Evolutionary conservation across 2,797 vertebrate genomes (phyloP).

Genomic region (Lateolabrax maculatus): DNA sequence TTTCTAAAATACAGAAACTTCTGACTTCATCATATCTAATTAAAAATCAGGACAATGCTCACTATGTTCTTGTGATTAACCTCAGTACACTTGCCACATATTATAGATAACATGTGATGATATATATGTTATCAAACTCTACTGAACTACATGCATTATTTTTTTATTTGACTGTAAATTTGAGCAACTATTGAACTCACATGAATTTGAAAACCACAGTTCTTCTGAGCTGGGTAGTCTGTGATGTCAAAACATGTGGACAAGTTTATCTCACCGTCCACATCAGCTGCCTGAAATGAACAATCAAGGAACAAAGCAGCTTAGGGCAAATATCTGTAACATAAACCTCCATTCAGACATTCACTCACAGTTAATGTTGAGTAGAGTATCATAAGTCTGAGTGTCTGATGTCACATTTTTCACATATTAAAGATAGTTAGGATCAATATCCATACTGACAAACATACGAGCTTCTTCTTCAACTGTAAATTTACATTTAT

Average conservation of each 20-base stretch:
- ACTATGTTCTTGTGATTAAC: background rate
- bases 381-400: slow-evolving; percentile 16
- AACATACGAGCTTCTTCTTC: slow-evolving; percentile 19
- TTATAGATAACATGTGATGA: background rate
- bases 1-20: background rate
- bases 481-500: background rate
- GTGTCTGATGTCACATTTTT: background rate
- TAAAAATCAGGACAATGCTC: background rate
- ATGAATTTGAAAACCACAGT: slow-evolving; percentile 94
- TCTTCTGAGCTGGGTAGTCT: slow-evolving; percentile 90
- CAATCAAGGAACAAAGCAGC: slow-evolving; percentile 24
- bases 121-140: background rate
- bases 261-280: slow-evolving; percentile 92
- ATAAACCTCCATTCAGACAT: slow-evolving; percentile 1
- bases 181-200: slow-evolving; percentile 78
- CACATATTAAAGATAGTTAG: background rate
- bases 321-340: background rate
- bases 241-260: slow-evolving; percentile 91
- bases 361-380: slow-evolving; percentile 14
- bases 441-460: background rate
- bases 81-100: background rate
- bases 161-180: background rate
- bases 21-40: background rate
- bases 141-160: background rate
- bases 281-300: slow-evolving; percentile 87